Conservation (phyloP, 2,113 vertebrate genomes). For the Thalassoma bifasciatum region DNA sequence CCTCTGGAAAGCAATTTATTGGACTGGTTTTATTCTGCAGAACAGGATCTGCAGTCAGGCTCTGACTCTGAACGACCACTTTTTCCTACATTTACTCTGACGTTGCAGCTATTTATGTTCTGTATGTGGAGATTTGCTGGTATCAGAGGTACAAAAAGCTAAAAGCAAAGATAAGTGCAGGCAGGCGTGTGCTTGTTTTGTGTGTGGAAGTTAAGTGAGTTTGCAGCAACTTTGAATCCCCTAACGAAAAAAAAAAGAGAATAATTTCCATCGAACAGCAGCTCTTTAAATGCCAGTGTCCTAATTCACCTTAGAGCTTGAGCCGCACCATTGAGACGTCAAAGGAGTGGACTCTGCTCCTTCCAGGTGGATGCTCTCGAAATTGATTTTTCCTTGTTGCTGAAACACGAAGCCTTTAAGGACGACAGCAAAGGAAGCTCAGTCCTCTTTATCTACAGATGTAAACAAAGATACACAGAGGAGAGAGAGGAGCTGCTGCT, state of each 20-base stretch:
- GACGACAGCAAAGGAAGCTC: conserved; percentile 19
- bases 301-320: conserved; percentile 50
- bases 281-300: neutral
- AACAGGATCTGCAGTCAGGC: neutral
- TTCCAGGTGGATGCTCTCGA: conserved; percentile 34
- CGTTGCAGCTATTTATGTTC: conserved; percentile 32
- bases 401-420: conserved; percentile 49
- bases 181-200: neutral
- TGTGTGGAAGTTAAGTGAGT: neutral
- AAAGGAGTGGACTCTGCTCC: conserved; percentile 47
- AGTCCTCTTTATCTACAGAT: conserved; percentile 37
- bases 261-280: neutral
- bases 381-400: conserved; percentile 71
- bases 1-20: conserved; percentile 63
- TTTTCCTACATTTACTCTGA: conserved; percentile 35
- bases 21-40: conserved; percentile 48
- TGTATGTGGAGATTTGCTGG: conserved; percentile 22
- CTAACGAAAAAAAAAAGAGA: neutral
- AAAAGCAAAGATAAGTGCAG: neutral
- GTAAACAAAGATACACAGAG: conserved; percentile 22
- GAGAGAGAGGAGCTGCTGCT: conserved; percentile 8
- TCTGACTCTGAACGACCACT: conserved; percentile 21
- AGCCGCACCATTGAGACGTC: conserved; percentile 63
- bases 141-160: neutral
- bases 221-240: neutral